These are phyloP conservation scores for Microtus montanus DNA, from an alignment of 2,113 vertebrate genomes.

Conservation along the genomic window DNA sequence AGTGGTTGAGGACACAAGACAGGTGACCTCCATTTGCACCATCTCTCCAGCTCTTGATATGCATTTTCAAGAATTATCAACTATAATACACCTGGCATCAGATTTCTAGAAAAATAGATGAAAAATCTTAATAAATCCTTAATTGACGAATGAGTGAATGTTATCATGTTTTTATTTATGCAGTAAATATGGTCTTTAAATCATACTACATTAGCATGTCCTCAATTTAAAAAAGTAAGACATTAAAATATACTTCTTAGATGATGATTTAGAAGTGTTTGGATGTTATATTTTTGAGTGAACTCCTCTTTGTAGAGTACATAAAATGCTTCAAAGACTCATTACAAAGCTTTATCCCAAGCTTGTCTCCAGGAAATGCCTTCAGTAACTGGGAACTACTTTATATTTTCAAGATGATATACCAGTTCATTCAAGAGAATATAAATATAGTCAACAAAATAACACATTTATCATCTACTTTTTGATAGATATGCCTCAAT, in stretches of 20 bases:
- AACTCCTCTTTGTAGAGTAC: background rate
- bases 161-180: background rate
- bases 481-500: background rate
- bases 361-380: background rate
- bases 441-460: background rate
- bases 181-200: background rate
- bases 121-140: background rate
- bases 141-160: background rate
- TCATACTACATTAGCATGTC: background rate
- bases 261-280: background rate
- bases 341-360: background rate
- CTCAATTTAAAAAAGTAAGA: background rate
- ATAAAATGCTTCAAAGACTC: background rate
- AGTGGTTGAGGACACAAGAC: no score
- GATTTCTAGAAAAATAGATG: background rate
- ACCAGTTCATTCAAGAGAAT: no score
- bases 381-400: background rate
- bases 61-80: background rate
- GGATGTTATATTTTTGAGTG: background rate
- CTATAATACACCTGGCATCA: background rate
- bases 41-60: no score
- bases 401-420: background rate
- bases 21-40: no score
- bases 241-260: background rate
- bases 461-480: background rate